phyloP scores from a whole-genome alignment of 2,888 invertebrate genomes.

The Andricus quercusramuli region DNA sequence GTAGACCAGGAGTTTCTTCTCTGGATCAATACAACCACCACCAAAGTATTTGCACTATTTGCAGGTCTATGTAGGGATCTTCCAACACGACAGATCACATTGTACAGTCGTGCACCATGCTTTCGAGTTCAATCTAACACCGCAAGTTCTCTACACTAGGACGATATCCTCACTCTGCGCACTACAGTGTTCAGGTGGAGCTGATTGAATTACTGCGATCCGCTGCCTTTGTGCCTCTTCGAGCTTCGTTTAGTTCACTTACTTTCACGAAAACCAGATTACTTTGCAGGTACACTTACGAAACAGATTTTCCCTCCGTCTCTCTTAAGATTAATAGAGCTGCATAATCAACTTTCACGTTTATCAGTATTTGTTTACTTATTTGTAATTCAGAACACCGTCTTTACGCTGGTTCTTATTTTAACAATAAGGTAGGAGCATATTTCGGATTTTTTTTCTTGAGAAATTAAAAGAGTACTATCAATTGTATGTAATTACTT shows the following conservation, averaged over 20 bases:
- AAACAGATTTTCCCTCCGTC: constrained; percentile 1
- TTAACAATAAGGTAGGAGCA: too few species aligned
- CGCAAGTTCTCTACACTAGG: background rate
- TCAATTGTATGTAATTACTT: too few species aligned
- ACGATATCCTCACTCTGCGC: constrained; percentile 10
- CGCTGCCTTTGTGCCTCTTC: constrained; percentile 25
- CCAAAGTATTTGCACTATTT: background rate
- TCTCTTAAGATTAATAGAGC: background rate
- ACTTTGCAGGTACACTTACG: constrained; percentile 17
- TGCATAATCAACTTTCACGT: background rate
- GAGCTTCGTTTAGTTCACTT: constrained; percentile 23
- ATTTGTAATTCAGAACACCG: too few species aligned
- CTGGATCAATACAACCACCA: constrained; percentile 18
- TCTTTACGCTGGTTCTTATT: too few species aligned
- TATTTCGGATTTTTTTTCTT: too few species aligned
- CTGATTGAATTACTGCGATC: constrained; percentile 34
- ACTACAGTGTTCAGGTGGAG: constrained; percentile 32
- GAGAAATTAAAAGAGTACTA: too few species aligned
- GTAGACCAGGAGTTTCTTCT: constrained; percentile 27
- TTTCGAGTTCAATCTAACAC: background rate
- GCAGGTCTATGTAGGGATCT: constrained; percentile 19
- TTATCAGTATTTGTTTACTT: background rate
- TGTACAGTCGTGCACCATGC: background rate
- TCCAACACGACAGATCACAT: constrained; percentile 2
- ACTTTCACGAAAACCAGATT: background rate